phyloP scores from a whole-genome alignment of 2,888 invertebrate species.

The Hipparchia sbordonii region DNA sequence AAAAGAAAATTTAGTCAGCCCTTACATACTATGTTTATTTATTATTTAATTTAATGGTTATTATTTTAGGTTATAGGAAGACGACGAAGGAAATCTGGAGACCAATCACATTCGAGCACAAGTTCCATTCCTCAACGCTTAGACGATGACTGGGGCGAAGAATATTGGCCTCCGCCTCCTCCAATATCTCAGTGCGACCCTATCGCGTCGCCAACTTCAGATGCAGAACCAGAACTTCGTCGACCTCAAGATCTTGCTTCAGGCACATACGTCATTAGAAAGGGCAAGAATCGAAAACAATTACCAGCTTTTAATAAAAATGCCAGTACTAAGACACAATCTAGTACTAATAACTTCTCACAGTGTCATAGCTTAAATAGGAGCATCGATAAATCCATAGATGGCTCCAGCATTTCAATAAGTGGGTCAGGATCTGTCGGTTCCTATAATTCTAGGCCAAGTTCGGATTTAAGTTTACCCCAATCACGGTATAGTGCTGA shows the following conservation, averaged over 20 bases:
- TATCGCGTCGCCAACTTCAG: conserved; percentile 87
- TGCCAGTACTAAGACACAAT: conserved; percentile 69
- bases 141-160: conserved; percentile 83
- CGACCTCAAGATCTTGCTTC: conserved; percentile 68
- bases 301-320: conserved; percentile 83
- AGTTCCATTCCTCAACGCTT: conserved; percentile 88
- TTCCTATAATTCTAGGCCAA: conserved; percentile 84
- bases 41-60: not conserved
- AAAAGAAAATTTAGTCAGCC: no score
- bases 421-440: conserved; percentile 80
- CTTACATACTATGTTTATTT: no score
- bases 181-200: conserved; percentile 85
- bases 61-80: conserved; percentile 79
- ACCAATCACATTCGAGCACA: conserved; percentile 85
- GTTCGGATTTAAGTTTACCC: conserved; percentile 84
- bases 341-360: conserved; percentile 62
- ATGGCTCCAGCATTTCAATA: conserved; percentile 77
- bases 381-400: conserved; percentile 76
- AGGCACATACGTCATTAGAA: conserved; percentile 92
- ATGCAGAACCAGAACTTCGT: conserved; percentile 72
- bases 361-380: conserved; percentile 76
- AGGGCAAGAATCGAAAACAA: conserved; percentile 87
- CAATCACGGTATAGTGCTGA: conserved; percentile 83
- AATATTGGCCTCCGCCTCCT: conserved; percentile 89
- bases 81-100: conserved; percentile 81